These are phyloP conservation scores for Geotrupes spiniger DNA, from an alignment of 2,888 invertebrate genomes.

Conservation along the genomic window DNA sequence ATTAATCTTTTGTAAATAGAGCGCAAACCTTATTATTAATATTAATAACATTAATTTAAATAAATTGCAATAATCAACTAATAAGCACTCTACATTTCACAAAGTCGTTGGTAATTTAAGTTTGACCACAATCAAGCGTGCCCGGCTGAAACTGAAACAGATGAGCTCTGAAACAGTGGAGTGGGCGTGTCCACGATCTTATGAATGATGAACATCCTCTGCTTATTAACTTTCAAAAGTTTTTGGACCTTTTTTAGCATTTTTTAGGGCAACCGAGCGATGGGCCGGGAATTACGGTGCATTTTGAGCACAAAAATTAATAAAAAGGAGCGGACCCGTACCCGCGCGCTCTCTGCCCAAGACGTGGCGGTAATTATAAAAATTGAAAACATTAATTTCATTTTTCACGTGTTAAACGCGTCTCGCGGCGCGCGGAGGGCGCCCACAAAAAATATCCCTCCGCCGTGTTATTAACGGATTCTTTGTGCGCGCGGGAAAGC, in stretches of 20 bases:
- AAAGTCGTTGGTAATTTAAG: slow-evolving; percentile 20
- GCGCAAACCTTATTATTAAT: too few species aligned
- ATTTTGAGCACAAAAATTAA: too few species aligned
- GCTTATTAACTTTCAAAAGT: slow-evolving; percentile 28
- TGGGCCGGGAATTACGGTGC: too few species aligned
- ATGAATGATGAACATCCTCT: slow-evolving; percentile 30
- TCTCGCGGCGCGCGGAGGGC: too few species aligned
- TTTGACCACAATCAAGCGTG: slow-evolving; percentile 23
- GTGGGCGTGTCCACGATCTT: slow-evolving; percentile 29
- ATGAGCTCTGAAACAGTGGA: slow-evolving; percentile 26
- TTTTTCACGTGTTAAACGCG: not conserved
- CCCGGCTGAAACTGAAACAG: slow-evolving; percentile 24
- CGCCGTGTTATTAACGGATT: too few species aligned
- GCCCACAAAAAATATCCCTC: too few species aligned
- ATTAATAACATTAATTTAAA: too few species aligned
- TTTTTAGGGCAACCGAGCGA: not conserved
- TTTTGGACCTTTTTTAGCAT: slow-evolving; percentile 14
- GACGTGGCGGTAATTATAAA: not conserved
- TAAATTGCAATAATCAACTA: too few species aligned
- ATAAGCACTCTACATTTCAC: slow-evolving; percentile 8
- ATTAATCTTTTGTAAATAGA: too few species aligned
- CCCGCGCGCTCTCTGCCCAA: too few species aligned
- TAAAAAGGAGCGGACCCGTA: too few species aligned
- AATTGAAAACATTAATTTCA: slow-evolving; percentile 4
- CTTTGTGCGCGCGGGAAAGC: not conserved